Evolutionary conservation across 1,140 invertebrate species (phyloP).

Genomic region (Formica selysi): DNA sequence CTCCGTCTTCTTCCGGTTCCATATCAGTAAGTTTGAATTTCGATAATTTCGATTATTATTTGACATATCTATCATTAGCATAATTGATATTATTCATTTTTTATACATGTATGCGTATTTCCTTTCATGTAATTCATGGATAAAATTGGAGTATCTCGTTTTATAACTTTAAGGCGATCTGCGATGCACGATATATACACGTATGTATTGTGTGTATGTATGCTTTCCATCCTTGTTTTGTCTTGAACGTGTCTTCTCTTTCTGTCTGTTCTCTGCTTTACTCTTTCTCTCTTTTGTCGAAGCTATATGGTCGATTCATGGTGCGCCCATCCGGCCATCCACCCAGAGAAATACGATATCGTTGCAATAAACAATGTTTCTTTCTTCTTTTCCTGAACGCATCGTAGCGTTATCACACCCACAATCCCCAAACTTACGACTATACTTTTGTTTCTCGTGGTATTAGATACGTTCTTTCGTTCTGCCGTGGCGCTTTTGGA

Average conservation of each 20-base stretch:
- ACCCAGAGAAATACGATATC: constrained; percentile 56
- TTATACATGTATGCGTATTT: background rate
- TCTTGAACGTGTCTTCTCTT: background rate
- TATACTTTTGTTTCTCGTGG: background rate
- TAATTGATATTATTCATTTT: no score
- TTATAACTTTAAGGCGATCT: constrained; percentile 3
- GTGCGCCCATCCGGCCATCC: constrained; percentile 48
- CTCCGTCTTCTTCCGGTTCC: background rate
- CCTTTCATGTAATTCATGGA: background rate
- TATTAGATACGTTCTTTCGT: background rate
- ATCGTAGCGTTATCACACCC: background rate
- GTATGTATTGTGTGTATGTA: background rate
- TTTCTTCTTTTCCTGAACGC: constrained; percentile 30
- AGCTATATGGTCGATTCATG: constrained; percentile 22
- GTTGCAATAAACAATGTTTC: constrained; percentile 57
- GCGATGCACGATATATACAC: background rate
- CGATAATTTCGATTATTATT: background rate
- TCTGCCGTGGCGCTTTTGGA: no score
- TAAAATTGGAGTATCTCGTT: background rate
- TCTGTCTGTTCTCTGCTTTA: constrained; percentile 1
- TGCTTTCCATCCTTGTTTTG: background rate
- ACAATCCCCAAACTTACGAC: constrained; percentile 1
- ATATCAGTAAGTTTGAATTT: background rate
- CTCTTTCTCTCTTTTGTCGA: constrained; percentile 32
- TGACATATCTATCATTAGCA: no score